These are phyloP conservation scores for Drosophila borealis DNA, from an alignment of 2,888 invertebrate species.

Conservation along the genomic window DNA sequence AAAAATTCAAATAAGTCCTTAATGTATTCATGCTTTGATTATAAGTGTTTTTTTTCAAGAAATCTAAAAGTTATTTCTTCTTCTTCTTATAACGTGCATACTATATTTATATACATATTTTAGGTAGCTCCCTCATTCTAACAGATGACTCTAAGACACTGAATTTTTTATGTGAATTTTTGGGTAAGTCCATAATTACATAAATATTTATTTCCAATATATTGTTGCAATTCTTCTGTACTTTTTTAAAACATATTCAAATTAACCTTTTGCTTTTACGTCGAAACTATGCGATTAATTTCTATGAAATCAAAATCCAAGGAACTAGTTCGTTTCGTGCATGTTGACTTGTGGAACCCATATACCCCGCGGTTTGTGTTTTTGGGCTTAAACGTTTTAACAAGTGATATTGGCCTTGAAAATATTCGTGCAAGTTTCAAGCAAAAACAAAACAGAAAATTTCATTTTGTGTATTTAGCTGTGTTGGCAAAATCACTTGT, in stretches of 20 bases:
- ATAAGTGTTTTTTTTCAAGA: no score
- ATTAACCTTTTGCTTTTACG: neutral
- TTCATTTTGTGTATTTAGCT: conserved; percentile 35
- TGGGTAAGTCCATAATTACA: no score
- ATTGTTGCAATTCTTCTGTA: neutral
- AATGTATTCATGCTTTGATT: no score
- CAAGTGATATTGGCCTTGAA: conserved; percentile 80
- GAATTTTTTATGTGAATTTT: no score
- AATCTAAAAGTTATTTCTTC: no score
- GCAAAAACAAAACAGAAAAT: conserved; percentile 30
- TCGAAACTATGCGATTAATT: neutral
- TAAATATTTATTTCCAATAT: no score
- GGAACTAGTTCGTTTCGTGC: neutral
- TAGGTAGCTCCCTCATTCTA: no score
- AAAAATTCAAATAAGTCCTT: no score
- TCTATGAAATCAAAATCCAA: neutral
- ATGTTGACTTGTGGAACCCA: neutral
- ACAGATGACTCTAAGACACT: no score
- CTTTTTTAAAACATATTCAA: neutral
- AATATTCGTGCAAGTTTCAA: conserved; percentile 49
- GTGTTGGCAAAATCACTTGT: conserved; percentile 57
- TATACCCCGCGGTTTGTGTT: conserved; percentile 10
- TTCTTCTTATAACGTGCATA: no score
- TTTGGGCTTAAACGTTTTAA: conserved; percentile 27
- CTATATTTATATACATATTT: no score